Evolutionary conservation across 2,113 vertebrate species (phyloP).

Genomic region (Myotis davidii): DNA sequence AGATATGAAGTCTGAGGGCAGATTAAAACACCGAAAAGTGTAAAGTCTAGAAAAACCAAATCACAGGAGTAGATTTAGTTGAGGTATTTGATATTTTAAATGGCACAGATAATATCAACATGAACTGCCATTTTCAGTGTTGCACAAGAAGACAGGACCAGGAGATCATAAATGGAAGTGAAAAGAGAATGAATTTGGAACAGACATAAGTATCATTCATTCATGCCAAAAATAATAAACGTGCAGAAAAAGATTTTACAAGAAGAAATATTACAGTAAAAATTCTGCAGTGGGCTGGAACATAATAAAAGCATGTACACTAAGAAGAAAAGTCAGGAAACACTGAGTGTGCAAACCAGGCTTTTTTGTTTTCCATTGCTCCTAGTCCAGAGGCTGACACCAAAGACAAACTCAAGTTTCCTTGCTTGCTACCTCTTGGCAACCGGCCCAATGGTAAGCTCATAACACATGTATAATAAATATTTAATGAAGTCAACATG

Average conservation of each 20-base stretch:
- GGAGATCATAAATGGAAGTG: constrained; percentile 79
- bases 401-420: not conserved
- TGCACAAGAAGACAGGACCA: constrained; percentile 76
- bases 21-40: constrained; percentile 72
- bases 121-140: constrained; percentile 77
- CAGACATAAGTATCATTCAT: constrained; percentile 72
- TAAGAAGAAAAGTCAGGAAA: not conserved
- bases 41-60: constrained; percentile 74
- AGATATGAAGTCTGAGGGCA: constrained; percentile 75
- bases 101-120: constrained; percentile 81
- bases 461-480: not conserved
- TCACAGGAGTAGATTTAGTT: constrained; percentile 79
- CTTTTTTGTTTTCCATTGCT: not conserved
- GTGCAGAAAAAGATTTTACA: constrained; percentile 59
- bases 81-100: constrained; percentile 83
- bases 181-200: constrained; percentile 82
- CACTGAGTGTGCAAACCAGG: not conserved
- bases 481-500: not conserved
- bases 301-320: not conserved
- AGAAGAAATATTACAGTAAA: constrained; percentile 66
- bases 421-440: not conserved
- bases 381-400: not conserved
- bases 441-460: not conserved
- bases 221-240: constrained; percentile 78
- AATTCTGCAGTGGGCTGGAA: constrained; percentile 23